Conservation (phyloP, 2,888 invertebrate species). For the Oscheius sp. region DNA sequence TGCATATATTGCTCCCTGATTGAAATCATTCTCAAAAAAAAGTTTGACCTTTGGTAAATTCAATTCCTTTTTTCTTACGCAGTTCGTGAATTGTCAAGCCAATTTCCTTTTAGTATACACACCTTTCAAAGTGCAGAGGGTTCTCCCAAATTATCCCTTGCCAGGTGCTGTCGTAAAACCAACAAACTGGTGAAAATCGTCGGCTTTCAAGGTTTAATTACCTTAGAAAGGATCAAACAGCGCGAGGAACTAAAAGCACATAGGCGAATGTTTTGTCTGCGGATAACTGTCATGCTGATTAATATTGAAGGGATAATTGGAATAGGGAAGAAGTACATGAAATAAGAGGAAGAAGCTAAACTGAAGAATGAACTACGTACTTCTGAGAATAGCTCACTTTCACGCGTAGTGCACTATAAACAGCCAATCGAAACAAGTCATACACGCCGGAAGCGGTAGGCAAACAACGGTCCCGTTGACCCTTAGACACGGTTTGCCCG, state of each 20-base stretch:
- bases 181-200: not conserved
- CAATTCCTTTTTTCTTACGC: not conserved
- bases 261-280: not conserved
- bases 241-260: not conserved
- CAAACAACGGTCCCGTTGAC: slow-evolving; percentile 32
- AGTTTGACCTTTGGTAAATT: not conserved
- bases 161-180: slow-evolving; percentile 19
- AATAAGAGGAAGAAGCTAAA: not conserved
- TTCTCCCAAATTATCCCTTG: not conserved
- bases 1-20: too few relatives aligned
- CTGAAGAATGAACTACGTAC: not conserved
- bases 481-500: slow-evolving; percentile 29
- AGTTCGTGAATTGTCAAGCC: not conserved
- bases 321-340: not conserved
- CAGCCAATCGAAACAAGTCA: slow-evolving; percentile 34
- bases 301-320: not conserved
- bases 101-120: not conserved
- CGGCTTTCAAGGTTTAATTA: slow-evolving; percentile 10
- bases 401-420: slow-evolving; percentile 20
- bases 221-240: slow-evolving; percentile 10
- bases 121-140: not conserved
- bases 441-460: slow-evolving; percentile 31
- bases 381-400: not conserved
- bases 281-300: too few relatives aligned
- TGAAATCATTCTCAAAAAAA: too few relatives aligned